Base-by-base conservation (phyloP, 2,888 invertebrate genomes). In the Cordylochernes scorpioides region DNA sequence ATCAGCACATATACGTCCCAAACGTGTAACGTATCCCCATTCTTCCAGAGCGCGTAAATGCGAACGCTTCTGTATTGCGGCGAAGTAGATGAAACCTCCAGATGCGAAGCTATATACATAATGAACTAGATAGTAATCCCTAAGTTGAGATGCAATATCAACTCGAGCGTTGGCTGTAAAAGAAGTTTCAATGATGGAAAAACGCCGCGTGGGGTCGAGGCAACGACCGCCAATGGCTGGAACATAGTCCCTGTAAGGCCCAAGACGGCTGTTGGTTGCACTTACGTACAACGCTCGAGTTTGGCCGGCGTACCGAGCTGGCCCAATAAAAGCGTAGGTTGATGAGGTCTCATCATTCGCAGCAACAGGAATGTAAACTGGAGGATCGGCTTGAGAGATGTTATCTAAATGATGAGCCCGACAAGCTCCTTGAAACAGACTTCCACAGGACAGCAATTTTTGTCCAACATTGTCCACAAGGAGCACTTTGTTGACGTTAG, bases 91-190 rank as follows among this genome's bases (percentile, higher is more conserved):
- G 58, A 78, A 88, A 45, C 78, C 75, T 49, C 74, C 78, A 28
- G 82, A 75, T 54, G 80, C 77, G 54, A 94, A 94, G 32, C 91
- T 91, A 56, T 84, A 84, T 29, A 91, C 68, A 57, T 94, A 94
- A 25, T 82, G 73, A 42, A 94, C 86, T 40, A 84, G 64, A 56
- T 84, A 91, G 51, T 82, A 78, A 58, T 84, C 84, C 42, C 82
- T 67, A 55, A 82, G 28, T 16, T 42, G 39, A 13, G 34, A 38
- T 17, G 32, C 36, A 28, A 42, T 40, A 21, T 42, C 42, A n/a
- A 42, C 34, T 8, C 42, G 36, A 12, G 39, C 39, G 16, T 33
- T 36, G 18, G 40, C 34, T 15, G 39, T 36, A 29, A 40, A 40
- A 5, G 42, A 42, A 14, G 39, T 37, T 27, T 49, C 44, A 17